phyloP scores from a whole-genome alignment of 2,797 vertebrate genomes.

The Pipistrellus nathusii region DNA sequence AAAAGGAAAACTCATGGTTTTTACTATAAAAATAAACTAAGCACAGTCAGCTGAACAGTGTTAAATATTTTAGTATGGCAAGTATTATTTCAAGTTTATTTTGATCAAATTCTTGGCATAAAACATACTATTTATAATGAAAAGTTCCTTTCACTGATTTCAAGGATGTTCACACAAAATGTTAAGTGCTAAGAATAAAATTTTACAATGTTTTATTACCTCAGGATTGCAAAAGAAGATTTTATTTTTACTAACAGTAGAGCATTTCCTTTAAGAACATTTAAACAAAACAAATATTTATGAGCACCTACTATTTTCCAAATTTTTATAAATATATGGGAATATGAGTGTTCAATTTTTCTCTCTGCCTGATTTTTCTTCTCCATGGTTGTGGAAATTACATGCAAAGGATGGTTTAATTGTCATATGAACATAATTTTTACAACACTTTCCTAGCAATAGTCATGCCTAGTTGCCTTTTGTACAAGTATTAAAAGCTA shows the following conservation, averaged over 20 bases:
- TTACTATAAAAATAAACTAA: slow-evolving; percentile 11
- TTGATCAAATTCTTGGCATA: background rate
- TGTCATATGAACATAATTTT: background rate
- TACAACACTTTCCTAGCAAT: background rate
- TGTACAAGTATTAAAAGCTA: background rate
- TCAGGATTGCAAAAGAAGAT: background rate
- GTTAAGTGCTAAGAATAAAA: background rate
- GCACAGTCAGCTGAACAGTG: background rate
- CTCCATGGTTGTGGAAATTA: background rate
- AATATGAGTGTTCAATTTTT: background rate
- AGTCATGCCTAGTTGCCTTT: background rate
- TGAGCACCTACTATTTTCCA: background rate
- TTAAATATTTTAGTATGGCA: background rate
- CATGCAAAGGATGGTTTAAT: background rate
- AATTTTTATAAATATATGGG: background rate
- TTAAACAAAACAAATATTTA: background rate
- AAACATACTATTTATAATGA: background rate
- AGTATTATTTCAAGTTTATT: background rate
- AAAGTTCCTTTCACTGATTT: background rate
- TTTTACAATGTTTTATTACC: background rate
- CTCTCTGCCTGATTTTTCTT: background rate
- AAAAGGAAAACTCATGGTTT: slow-evolving; percentile 7
- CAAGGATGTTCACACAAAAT: background rate
- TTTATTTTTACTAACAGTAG: background rate
- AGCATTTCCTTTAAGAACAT: background rate